Conservation (phyloP, 2,113 vertebrate genomes). For the Pterocles burchelli region DNA sequence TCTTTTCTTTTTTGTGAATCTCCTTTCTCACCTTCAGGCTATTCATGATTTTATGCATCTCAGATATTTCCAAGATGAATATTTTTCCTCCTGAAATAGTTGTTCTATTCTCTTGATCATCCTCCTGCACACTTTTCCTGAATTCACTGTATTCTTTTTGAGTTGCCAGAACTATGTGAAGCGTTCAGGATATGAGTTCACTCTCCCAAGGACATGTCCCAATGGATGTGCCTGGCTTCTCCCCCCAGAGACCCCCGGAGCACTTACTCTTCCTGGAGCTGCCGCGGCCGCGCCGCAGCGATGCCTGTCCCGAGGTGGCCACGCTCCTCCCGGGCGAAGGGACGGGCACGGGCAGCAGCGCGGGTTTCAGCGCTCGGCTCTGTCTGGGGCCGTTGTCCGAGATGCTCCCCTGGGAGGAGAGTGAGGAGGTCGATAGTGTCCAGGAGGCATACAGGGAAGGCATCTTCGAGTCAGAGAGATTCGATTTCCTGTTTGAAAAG, state of each 20-base stretch:
- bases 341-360: conserved; percentile 71
- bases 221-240: too few relatives aligned
- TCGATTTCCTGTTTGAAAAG: conserved; percentile 63
- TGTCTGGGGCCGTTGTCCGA: conserved; percentile 64
- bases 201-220: too few relatives aligned
- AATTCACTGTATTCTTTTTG: background rate
- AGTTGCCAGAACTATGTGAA: background rate
- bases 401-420: conserved; percentile 77
- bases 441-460: conserved; percentile 72
- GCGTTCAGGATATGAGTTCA: background rate
- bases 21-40: background rate
- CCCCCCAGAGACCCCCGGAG: background rate
- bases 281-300: conserved; percentile 68
- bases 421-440: conserved; percentile 75
- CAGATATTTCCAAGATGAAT: background rate
- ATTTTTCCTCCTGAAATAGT: background rate
- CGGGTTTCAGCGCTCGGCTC: conserved; percentile 43
- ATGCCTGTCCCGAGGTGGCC: background rate
- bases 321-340: background rate
- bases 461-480: conserved; percentile 60
- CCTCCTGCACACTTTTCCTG: background rate
- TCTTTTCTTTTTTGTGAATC: background rate
- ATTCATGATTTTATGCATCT: background rate
- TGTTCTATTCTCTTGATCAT: background rate
- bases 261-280: conserved; percentile 78